phyloP scores from a whole-genome alignment of 2,888 invertebrate species.

The Polyommatus iphigenia region DNA sequence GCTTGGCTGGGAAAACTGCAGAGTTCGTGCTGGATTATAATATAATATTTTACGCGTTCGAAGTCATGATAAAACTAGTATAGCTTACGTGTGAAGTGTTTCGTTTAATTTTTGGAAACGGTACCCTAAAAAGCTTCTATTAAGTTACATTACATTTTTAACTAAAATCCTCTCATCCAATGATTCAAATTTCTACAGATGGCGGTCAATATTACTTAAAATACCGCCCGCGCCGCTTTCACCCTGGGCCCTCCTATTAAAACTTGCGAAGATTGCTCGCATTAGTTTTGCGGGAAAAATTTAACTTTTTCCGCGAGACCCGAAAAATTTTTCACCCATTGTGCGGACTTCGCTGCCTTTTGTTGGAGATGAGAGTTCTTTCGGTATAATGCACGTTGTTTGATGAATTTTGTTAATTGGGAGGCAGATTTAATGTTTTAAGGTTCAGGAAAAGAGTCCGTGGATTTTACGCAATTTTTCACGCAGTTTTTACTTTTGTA shows the following conservation, averaged over 20 bases:
- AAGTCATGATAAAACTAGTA: too few relatives aligned
- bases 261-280: constrained; percentile 21
- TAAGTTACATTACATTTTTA: too few relatives aligned
- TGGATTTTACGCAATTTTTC: not conserved
- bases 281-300: constrained; percentile 26
- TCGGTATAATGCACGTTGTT: constrained; percentile 2
- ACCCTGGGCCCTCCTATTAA: constrained; percentile 8
- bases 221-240: not conserved
- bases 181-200: not conserved
- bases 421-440: not conserved
- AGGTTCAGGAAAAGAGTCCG: not conserved
- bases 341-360: not conserved
- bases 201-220: not conserved
- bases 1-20: too few relatives aligned
- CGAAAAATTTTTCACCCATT: constrained; percentile 15
- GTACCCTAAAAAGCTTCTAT: too few relatives aligned
- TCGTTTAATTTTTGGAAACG: too few relatives aligned
- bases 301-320: constrained; percentile 17
- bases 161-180: not conserved
- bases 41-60: too few relatives aligned
- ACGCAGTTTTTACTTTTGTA: too few relatives aligned
- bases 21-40: too few relatives aligned
- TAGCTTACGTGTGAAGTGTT: too few relatives aligned
- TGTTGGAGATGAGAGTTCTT: constrained; percentile 16
- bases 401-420: constrained; percentile 15